Evolutionary conservation across 2,113 vertebrate species (phyloP), one percentile per base, ranked within the genome.

Genomic region (Penelope pileata): DNA sequence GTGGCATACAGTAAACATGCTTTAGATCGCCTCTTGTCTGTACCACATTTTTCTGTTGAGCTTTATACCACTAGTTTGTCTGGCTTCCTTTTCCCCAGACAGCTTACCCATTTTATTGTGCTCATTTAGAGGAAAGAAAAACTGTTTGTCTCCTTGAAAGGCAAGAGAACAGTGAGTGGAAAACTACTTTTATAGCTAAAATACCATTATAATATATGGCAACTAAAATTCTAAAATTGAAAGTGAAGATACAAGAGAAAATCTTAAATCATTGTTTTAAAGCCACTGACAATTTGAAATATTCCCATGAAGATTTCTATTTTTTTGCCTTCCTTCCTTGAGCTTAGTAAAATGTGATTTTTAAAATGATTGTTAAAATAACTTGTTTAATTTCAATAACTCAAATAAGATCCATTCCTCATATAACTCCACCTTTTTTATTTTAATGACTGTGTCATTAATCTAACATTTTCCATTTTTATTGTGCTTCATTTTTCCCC

Each of bases 101-200:
- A 94, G 86, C 92, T 96, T 92, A 77, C 91, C 91, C 85, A 51
- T 97, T 96, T 97, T 96, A 95, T 97, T 95, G 90, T 97, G 91
- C 96, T 96, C 94, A 83, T 95, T 96, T 96, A 93, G 89, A 88
- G 92, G 86, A 91, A 94, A 97, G 94, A 95, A 96, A 97, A 97
- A 94, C 90, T 94, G 93, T 96, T 97, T 97, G 92, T 94, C 79
- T 96, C 80, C 82, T 94, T 94, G 93, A 95, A 96, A 97, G 70
- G 90, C 80, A 97, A 87, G 72, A 21, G 30, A 94, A 88, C 68
- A 82, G 94, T 94, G 80, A 93, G 93, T 94, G 51, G 95, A 96
- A 97, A 97, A 94, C 91, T 95, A 91, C 94, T 97, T 94, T 97
- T 91, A 75, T 63, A 91, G 93, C 95, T 94, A 84, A 97, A 96